Evolutionary conservation across 2,797 vertebrate species (phyloP).

Genomic region (Brachyalestes nurse): DNA sequence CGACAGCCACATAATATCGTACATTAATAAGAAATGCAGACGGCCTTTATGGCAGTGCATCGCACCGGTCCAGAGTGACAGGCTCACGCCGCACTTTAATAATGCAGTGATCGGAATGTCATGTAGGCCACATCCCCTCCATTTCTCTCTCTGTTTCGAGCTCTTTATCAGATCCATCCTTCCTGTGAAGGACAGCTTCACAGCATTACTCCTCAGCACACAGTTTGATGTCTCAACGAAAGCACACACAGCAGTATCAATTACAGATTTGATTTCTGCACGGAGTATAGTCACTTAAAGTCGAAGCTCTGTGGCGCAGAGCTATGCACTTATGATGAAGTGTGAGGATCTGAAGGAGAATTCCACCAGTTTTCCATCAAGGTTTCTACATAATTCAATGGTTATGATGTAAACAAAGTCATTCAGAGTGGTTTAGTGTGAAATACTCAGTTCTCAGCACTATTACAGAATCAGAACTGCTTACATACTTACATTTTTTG

Average conservation of each 20-base stretch:
- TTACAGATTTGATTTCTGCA: neutral
- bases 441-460: no score
- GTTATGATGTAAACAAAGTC: no score
- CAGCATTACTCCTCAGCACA: constrained; percentile 1
- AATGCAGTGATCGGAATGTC: constrained; percentile 56
- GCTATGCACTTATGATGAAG: neutral
- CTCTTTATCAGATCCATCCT: constrained; percentile 22
- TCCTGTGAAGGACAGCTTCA: neutral
- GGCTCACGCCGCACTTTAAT: constrained; percentile 56
- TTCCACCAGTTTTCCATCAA: neutral
- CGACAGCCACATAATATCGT: constrained; percentile 55
- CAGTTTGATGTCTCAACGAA: neutral
- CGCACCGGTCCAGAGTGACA: constrained; percentile 34
- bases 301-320: neutral
- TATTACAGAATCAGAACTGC: no score
- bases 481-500: no score
- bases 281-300: neutral
- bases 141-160: constrained; percentile 23
- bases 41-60: constrained; percentile 24
- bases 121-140: constrained; percentile 46
- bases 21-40: constrained; percentile 54
- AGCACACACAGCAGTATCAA: neutral
- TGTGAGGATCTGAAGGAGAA: no score
- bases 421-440: no score
- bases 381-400: no score